Evolutionary conservation across 2,113 vertebrate genomes (phyloP).

Genomic region (Microcebus tavaratra): DNA sequence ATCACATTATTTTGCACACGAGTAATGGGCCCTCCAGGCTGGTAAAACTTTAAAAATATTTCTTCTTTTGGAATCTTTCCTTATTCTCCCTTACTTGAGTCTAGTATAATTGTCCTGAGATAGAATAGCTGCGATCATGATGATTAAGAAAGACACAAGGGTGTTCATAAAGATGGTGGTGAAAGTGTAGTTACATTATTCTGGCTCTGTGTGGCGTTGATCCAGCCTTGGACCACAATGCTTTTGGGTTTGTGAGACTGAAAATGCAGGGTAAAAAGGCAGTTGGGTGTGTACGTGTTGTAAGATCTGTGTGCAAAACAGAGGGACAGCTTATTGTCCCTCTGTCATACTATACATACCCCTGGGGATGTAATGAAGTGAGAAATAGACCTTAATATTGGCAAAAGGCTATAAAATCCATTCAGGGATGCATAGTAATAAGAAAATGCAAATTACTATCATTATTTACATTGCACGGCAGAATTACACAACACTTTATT

Average conservation of each 20-base stretch:
- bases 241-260: background rate
- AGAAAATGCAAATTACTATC: constrained; percentile 46
- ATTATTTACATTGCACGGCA: background rate
- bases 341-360: background rate
- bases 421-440: constrained; percentile 17
- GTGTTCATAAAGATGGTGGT: background rate
- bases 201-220: background rate
- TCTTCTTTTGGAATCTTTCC: constrained; percentile 15
- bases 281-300: background rate
- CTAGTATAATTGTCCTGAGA: background rate
- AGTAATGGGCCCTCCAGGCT: background rate
- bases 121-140: background rate
- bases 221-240: background rate
- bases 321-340: background rate
- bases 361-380: background rate
- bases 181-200: background rate
- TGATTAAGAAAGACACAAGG: background rate
- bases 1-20: background rate
- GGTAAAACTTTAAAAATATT: background rate
- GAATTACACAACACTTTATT: constrained; percentile 32
- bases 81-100: background rate
- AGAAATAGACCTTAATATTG: constrained; percentile 5
- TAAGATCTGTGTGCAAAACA: background rate
- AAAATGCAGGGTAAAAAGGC: background rate
- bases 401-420: background rate